Base-by-base conservation (phyloP, 2,888 invertebrate genomes). In the Agrotis clavis region DNA sequence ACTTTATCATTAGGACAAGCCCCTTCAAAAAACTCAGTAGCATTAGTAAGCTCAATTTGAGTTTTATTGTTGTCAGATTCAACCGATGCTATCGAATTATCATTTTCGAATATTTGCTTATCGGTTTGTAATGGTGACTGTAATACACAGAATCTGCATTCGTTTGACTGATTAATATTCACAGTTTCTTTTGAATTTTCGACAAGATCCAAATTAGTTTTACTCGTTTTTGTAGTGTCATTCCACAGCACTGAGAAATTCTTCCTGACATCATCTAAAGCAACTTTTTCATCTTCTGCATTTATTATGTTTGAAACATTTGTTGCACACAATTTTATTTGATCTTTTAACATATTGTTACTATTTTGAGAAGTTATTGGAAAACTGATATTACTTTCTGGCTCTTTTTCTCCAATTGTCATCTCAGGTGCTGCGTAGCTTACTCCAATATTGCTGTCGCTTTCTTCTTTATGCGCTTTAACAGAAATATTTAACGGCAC, bases 241-340 rank as follows among this genome's bases (percentile, higher is more conserved):
- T 63, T 54, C 84, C 79, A 83, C 7, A 85, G 45, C 1, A 57
- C 41, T n/a, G 79, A 72, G 4, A 84, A 84, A 67, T 84, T 74
- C 6, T 62, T 81, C 45, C 74, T 72, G 14, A 85, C 77, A 21
- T 79, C 67, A 4, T 80, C 64, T n/a, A 80, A 62, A 67, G 60
- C 62, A 7, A 76, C 64, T 48, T 65, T 57, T 3, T 62, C 35
- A n/a, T 45, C 47, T 1, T 69, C 30, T 60, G 3, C n/a, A 56
- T 65, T 64, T 3, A 71, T 35, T 21, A 59, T 19, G 30, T 76
- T 77, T 6, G 80, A 71, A 51, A 62, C 14, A 18, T 60, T 60
- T 5, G 73, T 56, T 7, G 35, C 45, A 13, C 64, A 35, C 21
- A 51, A 35, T 57, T 73, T 60, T 25, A 45, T 53, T 4, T 61